A percentile compares a stretch with the other conserved stretches of the same genome.
Conservation (phyloP, 2,113 vertebrate genomes). For the Hydrolagus affinis region DNA sequence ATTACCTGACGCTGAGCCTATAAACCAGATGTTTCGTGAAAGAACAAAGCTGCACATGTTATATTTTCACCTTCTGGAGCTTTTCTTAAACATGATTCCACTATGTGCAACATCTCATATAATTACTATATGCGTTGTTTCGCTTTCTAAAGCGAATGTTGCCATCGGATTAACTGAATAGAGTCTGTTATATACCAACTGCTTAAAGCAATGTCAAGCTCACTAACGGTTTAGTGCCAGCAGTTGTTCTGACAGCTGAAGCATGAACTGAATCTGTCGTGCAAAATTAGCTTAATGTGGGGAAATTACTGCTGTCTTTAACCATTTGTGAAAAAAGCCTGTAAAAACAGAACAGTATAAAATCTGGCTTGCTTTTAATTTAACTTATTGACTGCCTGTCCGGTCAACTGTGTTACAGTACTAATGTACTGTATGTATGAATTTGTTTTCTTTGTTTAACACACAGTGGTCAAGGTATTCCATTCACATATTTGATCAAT, state of each 20-base stretch:
- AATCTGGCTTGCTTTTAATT: background rate
- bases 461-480: background rate
- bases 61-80: background rate
- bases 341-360: background rate
- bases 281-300: slow-evolving; percentile 55
- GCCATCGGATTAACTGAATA: slow-evolving; percentile 41
- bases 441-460: slow-evolving; percentile 5
- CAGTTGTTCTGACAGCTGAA: slow-evolving; percentile 52
- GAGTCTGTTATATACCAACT: slow-evolving; percentile 46
- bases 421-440: background rate
- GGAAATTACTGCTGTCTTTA: slow-evolving; percentile 50
- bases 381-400: background rate
- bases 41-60: background rate
- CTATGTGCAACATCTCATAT: background rate
- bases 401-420: background rate
- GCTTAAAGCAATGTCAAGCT: slow-evolving; percentile 56
- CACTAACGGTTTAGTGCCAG: slow-evolving; percentile 45
- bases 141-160: slow-evolving; percentile 36
- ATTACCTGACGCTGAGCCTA: no score
- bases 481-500: background rate
- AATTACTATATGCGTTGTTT: background rate
- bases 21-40: background rate
- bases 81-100: background rate
- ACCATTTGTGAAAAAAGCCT: slow-evolving; percentile 34
- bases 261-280: slow-evolving; percentile 58